Conservation (phyloP, 1,140 invertebrate species). For the Plectrocnemia conspersa region DNA sequence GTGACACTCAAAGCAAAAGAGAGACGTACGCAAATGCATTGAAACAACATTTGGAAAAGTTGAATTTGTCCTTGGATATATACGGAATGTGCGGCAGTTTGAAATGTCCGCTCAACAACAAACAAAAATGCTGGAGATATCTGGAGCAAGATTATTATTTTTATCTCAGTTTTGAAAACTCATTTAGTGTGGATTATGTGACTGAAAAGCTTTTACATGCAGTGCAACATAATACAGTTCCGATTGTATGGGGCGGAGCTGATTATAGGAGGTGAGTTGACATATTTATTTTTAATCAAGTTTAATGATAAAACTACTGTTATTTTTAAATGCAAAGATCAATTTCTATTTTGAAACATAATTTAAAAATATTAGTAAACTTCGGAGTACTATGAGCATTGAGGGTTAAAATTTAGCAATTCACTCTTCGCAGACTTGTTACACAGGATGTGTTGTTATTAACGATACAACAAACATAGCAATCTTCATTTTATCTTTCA, state of each 20-base stretch:
- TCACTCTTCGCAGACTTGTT: too few relatives aligned
- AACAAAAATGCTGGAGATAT: slow-evolving; percentile 44
- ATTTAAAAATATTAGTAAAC: too few relatives aligned
- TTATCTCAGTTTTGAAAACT: slow-evolving; percentile 67
- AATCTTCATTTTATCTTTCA: too few relatives aligned
- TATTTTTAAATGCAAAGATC: too few relatives aligned
- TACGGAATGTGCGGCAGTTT: slow-evolving; percentile 61
- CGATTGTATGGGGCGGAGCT: slow-evolving; percentile 53
- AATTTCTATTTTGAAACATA: too few relatives aligned
- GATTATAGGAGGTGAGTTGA: slow-evolving; percentile 38
- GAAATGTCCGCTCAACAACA: slow-evolving; percentile 38
- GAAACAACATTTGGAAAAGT: slow-evolving; percentile 46
- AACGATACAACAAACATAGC: too few relatives aligned
- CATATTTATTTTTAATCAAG: too few relatives aligned
- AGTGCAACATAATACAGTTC: slow-evolving; percentile 47
- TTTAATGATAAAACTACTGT: too few relatives aligned
- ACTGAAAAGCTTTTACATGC: slow-evolving; percentile 59
- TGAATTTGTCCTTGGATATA: slow-evolving; percentile 53
- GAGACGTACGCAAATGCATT: slow-evolving; percentile 55
- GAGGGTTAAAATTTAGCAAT: too few relatives aligned
- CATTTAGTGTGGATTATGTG: slow-evolving; percentile 56
- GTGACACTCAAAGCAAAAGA: slow-evolving; percentile 53
- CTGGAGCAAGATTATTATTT: slow-evolving; percentile 57
- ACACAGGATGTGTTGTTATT: too few relatives aligned
- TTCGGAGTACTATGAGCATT: too few relatives aligned